Conservation (phyloP, 2,888 invertebrate species). For the Agrotis clavis region DNA sequence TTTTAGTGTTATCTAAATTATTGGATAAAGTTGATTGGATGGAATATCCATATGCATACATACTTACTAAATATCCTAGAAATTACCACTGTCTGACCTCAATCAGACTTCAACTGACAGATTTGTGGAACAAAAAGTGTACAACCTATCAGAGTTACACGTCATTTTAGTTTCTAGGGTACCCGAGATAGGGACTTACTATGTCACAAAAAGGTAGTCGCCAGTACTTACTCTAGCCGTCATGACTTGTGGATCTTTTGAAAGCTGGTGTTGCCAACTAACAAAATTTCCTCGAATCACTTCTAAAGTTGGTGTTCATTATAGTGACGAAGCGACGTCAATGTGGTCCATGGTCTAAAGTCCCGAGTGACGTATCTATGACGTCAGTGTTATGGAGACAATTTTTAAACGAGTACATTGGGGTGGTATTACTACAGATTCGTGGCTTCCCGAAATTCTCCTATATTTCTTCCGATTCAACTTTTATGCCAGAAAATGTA, state of each 20-base stretch:
- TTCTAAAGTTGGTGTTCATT: conserved; percentile 20
- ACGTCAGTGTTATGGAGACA: conserved; percentile 8
- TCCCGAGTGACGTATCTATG: conserved; percentile 12
- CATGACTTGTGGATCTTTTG: conserved; percentile 12
- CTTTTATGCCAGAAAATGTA: no score
- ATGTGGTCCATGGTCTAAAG: conserved; percentile 15
- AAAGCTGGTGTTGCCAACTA: conserved; percentile 35
- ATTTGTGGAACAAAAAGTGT: background rate
- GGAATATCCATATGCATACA: background rate
- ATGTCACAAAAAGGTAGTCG: background rate
- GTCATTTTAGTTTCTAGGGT: background rate
- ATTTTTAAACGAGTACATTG: conserved; percentile 26
- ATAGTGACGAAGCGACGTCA: conserved; percentile 1
- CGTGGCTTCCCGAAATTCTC: no score
- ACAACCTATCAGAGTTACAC: background rate
- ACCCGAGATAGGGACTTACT: background rate
- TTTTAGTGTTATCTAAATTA: conserved; percentile 56
- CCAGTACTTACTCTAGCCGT: background rate
- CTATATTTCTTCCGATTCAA: no score
- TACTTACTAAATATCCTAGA: background rate
- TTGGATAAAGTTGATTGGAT: conserved; percentile 38
- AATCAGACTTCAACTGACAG: no score
- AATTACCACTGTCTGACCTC: no score
- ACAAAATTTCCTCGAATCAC: conserved; percentile 35
- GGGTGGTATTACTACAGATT: background rate